Evolutionary conservation across 2,888 invertebrate genomes (phyloP).

Genomic region (Tipula lateralis): DNA sequence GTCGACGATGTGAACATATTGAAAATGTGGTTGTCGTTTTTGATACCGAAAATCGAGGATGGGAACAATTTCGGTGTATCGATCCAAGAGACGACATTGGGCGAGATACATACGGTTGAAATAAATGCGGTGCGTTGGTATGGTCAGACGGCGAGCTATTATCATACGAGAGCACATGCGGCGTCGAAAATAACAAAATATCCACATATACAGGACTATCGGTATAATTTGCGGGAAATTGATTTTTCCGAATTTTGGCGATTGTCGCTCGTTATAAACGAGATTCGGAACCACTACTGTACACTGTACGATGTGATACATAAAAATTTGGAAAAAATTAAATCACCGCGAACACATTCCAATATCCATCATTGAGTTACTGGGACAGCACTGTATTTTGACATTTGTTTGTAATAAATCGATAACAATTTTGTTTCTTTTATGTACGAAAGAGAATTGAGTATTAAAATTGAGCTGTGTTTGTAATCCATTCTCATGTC

Average conservation of each 20-base stretch:
- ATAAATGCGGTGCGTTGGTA: conserved; percentile 96
- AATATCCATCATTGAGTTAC: not conserved
- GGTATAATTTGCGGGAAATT: conserved; percentile 85
- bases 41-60: conserved; percentile 99
- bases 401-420: not conserved
- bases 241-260: conserved; percentile 97
- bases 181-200: conserved; percentile 92
- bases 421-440: not conserved
- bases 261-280: conserved; percentile 88
- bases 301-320: conserved; percentile 95
- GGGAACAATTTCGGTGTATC: conserved; percentile 99
- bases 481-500: not conserved
- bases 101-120: conserved; percentile 95
- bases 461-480: not conserved
- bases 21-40: conserved; percentile 98
- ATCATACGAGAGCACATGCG: conserved; percentile 80
- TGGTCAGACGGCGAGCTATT: conserved; percentile 96
- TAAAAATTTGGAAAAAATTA: conserved; percentile 72
- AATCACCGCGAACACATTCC: not conserved
- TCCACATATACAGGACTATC: conserved; percentile 93
- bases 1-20: conserved; percentile 54
- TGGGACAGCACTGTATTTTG: not conserved
- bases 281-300: conserved; percentile 96
- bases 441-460: not conserved
- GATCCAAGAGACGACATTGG: conserved; percentile 95